Evolutionary conservation across 2,888 invertebrate genomes (phyloP), one percentile per base, ranked within the genome.

Genomic region (Campoletis raptor): DNA sequence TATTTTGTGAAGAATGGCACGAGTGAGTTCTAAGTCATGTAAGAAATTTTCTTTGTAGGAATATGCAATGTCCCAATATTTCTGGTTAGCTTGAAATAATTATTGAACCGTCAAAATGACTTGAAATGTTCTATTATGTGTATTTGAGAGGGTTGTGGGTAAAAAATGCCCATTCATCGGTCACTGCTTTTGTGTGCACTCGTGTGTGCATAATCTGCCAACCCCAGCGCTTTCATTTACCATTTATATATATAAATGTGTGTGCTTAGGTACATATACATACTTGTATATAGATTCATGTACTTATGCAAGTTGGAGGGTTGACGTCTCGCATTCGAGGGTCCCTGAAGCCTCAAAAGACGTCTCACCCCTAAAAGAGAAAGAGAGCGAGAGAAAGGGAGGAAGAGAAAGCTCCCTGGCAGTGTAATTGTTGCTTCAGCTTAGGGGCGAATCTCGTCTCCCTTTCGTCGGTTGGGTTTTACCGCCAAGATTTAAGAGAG

Each of bases 361-460:
- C 86, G 64, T 69, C 78, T 57, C 66, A 73, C 81, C 70, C 74
- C 52, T 21, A 66, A 21, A 52, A 52, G 48, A 82, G 48, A 61
- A 61, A 61, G 61, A 61, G 30, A 61, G 61, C 30, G 7, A 30
- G 61, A 30, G 24, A 0, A 30, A 61, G 61, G 15, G 61, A 37
- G 79, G 69, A 66, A 37, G 73, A 21, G 61, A 81, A 79, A 79
- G 12, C 81, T 78, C 81, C 81, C 81, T 54, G 54, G 37, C 86
- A 45, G 69, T 81, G 81, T 70, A 86, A 86, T 84, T 86, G 86
- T 86, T 86, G 86, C 86, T 86, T 45, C 81, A 79, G 81, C 81
- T 81, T 69, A 54, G 54, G 84, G 78, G 77, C 67, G 30, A 30
- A 61, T 61, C 61, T 73, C 73, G 64, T 18, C 78, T 69, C 73